phyloP scores from a whole-genome alignment of 2,113 vertebrate species.

The Archocentrus centrarchus region DNA sequence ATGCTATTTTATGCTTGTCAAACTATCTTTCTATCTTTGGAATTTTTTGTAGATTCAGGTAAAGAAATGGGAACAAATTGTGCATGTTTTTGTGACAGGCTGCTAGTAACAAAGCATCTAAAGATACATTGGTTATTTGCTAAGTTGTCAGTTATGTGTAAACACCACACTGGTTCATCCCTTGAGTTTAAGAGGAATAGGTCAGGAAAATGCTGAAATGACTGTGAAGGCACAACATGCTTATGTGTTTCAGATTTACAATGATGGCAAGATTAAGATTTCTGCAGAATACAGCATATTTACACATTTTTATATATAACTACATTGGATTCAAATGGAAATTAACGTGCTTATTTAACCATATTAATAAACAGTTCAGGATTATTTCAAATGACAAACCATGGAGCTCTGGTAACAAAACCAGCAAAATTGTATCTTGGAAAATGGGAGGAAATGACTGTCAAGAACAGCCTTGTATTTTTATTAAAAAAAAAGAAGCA shows the following conservation, averaged over 20 bases:
- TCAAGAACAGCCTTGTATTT: too few species aligned
- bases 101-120: neutral
- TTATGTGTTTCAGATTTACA: neutral
- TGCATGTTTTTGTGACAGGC: neutral
- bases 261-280: neutral
- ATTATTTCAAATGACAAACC: neutral
- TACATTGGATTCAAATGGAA: neutral
- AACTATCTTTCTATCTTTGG: neutral
- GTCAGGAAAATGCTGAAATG: neutral
- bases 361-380: neutral
- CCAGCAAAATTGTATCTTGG: neutral
- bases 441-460: neutral
- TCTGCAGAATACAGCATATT: neutral
- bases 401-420: neutral
- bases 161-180: neutral
- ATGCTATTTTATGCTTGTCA: neutral
- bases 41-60: neutral
- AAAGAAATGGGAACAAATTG: neutral
- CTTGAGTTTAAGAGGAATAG: neutral
- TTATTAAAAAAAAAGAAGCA: too few species aligned
- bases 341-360: neutral
- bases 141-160: neutral
- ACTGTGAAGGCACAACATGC: neutral
- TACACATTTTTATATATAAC: neutral
- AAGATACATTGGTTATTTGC: neutral